Evolutionary conservation across 2,888 invertebrate genomes (phyloP), one percentile per base, ranked within the genome.

Genomic region (Kuschelorhynchus macadamiae): DNA sequence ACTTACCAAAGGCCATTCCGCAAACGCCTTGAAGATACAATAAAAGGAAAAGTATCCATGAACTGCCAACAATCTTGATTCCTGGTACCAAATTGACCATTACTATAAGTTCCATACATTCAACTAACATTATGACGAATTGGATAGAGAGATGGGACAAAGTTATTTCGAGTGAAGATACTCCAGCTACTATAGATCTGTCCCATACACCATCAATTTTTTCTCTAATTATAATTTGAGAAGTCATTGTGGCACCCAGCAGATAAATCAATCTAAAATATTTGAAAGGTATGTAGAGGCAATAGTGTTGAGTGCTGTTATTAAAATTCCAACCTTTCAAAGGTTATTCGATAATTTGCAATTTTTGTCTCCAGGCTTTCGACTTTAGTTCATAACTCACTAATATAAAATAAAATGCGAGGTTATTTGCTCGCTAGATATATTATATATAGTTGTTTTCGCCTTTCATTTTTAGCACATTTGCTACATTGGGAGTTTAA

Each of bases 121-220:
- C 95, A 17, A 94, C 80, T 0, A 90, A 70, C 78, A 95, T 89
- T n/a, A 73, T 41, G 20, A 56, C 32, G 20, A 91, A 85, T 82
- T 96, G 95, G 17, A 93, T 88, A 9, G 90, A 77, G 59, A 96
- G 87, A 81, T 96, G 96, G 0, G 94, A 92, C 69, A 92, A 82
- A 44, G 96, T 85, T 81, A 96, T 92, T 86, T 96, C 95, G 33
- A 88, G 82, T 0, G 93, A 89, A 42, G 88, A 88, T 11, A 96
- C 94, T 5, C 96, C 95, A 71, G 96, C 93, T 8, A 95, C 92
- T 0, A 94, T 87, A 63, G 92, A 93, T 67, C 96, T 86, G 80
- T 96, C 94, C 91, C 96, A 91, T 69, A 96, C 89, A 3, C 96
- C 95, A 80, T 94, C 94, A 74, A 90, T 86, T 60, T 73, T 60